These are phyloP conservation scores for Sakesphorus luctuosus DNA, from an alignment of 2,113 vertebrate species.

Conservation along the genomic window DNA sequence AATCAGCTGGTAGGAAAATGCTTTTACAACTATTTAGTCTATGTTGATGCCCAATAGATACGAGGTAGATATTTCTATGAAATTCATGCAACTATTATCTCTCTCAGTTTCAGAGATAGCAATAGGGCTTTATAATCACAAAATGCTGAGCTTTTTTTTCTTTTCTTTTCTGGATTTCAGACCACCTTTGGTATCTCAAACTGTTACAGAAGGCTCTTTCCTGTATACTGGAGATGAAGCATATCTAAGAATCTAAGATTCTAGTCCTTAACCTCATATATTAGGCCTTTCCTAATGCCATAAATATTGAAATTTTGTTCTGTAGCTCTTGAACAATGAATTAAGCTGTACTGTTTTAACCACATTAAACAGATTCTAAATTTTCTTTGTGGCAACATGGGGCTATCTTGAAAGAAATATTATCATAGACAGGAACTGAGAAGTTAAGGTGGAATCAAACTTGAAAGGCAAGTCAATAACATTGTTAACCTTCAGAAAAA, in stretches of 20 bases:
- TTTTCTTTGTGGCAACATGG: background rate
- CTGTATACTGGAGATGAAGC: background rate
- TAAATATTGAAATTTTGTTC: background rate
- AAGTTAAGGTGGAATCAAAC: background rate
- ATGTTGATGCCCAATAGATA: background rate
- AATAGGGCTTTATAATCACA: background rate
- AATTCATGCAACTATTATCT: background rate
- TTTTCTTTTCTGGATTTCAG: background rate
- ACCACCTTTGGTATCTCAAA: background rate
- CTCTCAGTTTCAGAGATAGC: background rate
- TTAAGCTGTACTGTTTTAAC: background rate
- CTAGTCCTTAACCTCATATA: background rate
- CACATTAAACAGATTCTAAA: background rate
- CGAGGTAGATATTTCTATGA: background rate
- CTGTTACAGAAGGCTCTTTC: background rate
- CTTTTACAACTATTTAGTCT: background rate
- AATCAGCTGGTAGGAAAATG: constrained; percentile 32
- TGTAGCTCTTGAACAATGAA: background rate
- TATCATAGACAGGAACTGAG: background rate
- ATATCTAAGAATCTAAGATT: background rate
- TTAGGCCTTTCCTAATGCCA: background rate
- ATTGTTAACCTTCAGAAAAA: background rate
- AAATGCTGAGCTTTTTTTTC: background rate
- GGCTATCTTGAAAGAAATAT: background rate
- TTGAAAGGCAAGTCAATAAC: background rate